Evolutionary conservation across 2,888 invertebrate species (phyloP).

Genomic region (Flexamia atlantica): DNA sequence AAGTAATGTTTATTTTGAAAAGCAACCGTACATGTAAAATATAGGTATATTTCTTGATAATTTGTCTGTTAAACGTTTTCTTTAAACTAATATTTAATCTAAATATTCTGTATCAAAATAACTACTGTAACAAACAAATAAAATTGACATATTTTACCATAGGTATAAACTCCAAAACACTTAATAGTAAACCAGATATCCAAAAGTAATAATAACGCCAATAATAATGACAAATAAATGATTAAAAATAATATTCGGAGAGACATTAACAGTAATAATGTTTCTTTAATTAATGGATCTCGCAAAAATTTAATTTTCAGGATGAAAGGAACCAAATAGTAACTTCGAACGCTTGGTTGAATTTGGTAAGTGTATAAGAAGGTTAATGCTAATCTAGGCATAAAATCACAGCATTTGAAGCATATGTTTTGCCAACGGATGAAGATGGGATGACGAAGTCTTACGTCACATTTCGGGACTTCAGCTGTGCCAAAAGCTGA

Average conservation of each 20-base stretch:
- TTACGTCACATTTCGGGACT: neutral
- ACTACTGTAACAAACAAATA: neutral
- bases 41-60: too few relatives aligned
- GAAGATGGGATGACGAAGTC: neutral
- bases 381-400: neutral
- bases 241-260: conserved; percentile 19
- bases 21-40: too few relatives aligned
- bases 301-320: conserved; percentile 72
- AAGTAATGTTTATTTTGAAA: too few relatives aligned
- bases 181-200: conserved; percentile 1
- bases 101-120: neutral
- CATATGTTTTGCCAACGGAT: conserved; percentile 2
- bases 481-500: neutral
- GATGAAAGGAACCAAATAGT: conserved; percentile 76
- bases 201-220: too few relatives aligned
- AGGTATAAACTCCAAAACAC: neutral
- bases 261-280: neutral
- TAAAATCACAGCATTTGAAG: conserved; percentile 14
- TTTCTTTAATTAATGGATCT: conserved; percentile 9
- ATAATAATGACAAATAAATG: neutral
- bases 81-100: neutral
- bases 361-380: conserved; percentile 75
- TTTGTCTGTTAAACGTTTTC: too few relatives aligned
- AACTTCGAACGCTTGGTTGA: conserved; percentile 79
- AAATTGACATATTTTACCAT: neutral